Evolutionary conservation across 2,797 vertebrate species (phyloP).

Genomic region (Labeo calbasu): DNA sequence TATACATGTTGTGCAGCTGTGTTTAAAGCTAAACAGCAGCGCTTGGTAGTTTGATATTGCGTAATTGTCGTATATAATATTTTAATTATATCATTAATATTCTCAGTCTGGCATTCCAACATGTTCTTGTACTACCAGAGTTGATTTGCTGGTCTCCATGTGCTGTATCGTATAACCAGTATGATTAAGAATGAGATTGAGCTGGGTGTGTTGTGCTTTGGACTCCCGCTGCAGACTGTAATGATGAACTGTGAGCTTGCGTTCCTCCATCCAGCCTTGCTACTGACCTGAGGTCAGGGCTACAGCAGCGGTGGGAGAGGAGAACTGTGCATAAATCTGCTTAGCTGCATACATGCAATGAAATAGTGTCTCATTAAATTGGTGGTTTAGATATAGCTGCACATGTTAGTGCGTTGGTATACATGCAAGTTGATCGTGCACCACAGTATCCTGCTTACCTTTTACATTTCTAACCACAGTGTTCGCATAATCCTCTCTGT

Average conservation of each 20-base stretch:
- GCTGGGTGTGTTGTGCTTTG: conserved; percentile 39
- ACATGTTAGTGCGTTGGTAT: conserved; percentile 27
- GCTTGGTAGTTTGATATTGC: not conserved
- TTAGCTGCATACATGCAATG: conserved; percentile 51
- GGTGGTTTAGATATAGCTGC: not conserved
- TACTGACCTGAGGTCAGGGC: conserved; percentile 70
- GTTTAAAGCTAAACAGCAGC: not conserved
- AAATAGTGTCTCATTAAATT: conserved; percentile 55
- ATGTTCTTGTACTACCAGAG: not conserved
- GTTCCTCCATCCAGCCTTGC: conserved; percentile 70
- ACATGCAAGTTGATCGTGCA: not conserved
- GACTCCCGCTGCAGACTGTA: conserved; percentile 57
- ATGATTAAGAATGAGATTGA: conserved; percentile 14
- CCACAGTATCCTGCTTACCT: conserved; percentile 1
- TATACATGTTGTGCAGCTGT: not conserved
- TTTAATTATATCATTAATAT: not conserved
- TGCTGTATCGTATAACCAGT: conserved; percentile 3
- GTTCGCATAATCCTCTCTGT: not conserved
- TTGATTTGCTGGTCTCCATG: not conserved
- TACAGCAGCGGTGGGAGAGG: conserved; percentile 55
- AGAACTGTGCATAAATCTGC: conserved; percentile 72
- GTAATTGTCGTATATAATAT: not conserved
- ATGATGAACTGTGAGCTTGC: conserved; percentile 66
- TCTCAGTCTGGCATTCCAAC: not conserved
- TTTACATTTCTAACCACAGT: conserved; percentile 24